Base-by-base conservation (phyloP, 2,888 invertebrate genomes). In the Drosophila imparisetae region DNA sequence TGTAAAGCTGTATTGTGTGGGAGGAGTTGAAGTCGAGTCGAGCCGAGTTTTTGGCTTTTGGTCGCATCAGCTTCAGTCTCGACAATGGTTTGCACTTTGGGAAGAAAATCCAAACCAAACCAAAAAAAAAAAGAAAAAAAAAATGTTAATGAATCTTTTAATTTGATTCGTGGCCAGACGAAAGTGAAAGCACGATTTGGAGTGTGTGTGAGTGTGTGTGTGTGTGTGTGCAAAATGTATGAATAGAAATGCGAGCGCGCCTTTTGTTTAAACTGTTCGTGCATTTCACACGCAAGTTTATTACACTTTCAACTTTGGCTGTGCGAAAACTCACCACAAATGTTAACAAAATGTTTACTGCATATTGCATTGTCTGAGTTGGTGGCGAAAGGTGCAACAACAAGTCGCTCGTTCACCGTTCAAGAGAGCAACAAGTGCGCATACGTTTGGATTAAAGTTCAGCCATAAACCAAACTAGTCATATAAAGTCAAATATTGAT, bases 301-400 rank as follows among this genome's bases (percentile, higher is more conserved):
- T 83, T 84, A 76, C 84, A 84, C 84, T 83, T 83, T 83, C 84
- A 83, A 83, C 83, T 83, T 77, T 83, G 84, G 70, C 84, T 71
- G 67, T 82, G 76, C 72, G 81, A 80, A 81, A 70, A 66, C 42
- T 42, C 45, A 60, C 55, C 59, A 24, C 61, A 58, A 72, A 52
- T 55, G 53, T 27, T 45, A 58, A 54, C 71, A 60, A 74, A 78
- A 67, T 66, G 59, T 45, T 52, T 59, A 45, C 62, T 61, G 61
- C 68, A 71, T 1, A 4, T 45, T 24, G 24, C 45, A 45, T 45
- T 45, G 45, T 45, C 21, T 45, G 4, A 24, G 5, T 34, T 62
- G 32, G 11, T 40, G 32, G 65, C 70, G 66, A 72, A 79, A 75
- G 82, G 82, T 72, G 76, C 72, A 54, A 60, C 62, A 57, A n/a